Percentiles rank a stretch among this genome's conserved stretches.
phyloP scores from a whole-genome alignment of 2,797 vertebrate genomes.

The Scomberomorus guttatus region DNA sequence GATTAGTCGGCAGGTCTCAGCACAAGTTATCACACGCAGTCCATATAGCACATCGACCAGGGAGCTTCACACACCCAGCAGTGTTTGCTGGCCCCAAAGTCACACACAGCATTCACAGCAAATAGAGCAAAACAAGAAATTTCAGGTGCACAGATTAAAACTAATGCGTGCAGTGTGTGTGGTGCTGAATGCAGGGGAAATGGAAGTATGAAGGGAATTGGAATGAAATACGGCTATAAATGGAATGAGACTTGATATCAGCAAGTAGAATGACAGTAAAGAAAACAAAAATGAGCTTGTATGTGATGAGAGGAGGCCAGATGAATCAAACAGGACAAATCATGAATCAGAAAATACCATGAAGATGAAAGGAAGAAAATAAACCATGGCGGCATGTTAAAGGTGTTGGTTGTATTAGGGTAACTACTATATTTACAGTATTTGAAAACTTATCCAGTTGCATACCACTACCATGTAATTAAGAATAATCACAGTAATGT shows the following conservation, averaged over 20 bases:
- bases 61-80: constrained; percentile 22
- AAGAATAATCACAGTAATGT: neutral
- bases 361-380: neutral
- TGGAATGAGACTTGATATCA: neutral
- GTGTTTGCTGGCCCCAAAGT: constrained; percentile 21
- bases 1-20: constrained; percentile 19
- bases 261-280: neutral
- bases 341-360: neutral
- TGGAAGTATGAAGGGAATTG: neutral
- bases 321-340: neutral
- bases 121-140: constrained; percentile 29
- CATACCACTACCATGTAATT: neutral
- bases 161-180: neutral
- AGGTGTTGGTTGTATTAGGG: neutral
- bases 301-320: neutral
- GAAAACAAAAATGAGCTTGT: neutral
- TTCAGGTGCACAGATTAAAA: constrained; percentile 21
- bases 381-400: neutral
- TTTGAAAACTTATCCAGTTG: neutral
- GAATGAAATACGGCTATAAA: neutral
- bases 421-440: neutral
- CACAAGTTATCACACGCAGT: constrained; percentile 16
- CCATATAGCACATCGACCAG: neutral
- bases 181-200: neutral
- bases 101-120: constrained; percentile 3